phyloP scores from a whole-genome alignment of 2,113 vertebrate species.

The Cebidichthys violaceus region DNA sequence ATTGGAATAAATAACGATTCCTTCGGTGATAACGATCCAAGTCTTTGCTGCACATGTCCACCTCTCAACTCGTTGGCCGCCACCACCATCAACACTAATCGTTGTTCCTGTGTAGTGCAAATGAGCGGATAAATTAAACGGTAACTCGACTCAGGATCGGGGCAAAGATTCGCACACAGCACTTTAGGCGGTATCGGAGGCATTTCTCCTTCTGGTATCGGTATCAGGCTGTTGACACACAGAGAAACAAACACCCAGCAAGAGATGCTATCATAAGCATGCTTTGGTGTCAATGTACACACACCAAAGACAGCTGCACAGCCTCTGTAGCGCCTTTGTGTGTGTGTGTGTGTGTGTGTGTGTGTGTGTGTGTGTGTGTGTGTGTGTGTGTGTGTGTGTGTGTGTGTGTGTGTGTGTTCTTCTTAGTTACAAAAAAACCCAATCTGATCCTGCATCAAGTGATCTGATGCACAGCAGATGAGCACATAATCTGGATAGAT shows the following conservation, averaged over 20 bases:
- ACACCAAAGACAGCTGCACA: neutral
- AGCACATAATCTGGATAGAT: slow-evolving; percentile 63
- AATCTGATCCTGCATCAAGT: slow-evolving; percentile 52
- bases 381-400: neutral
- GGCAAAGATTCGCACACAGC: too few relatives aligned
- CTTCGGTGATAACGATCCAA: neutral
- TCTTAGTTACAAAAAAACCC: slow-evolving; percentile 17
- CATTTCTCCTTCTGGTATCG: too few relatives aligned
- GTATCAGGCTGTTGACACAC: slow-evolving; percentile 6
- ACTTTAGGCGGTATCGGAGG: too few relatives aligned
- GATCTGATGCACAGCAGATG: slow-evolving; percentile 58
- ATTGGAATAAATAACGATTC: neutral
- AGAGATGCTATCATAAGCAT: neutral
- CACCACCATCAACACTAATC: neutral
- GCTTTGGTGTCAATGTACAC: neutral
- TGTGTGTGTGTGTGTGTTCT: slow-evolving; percentile 1
- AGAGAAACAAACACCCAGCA: neutral
- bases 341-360: slow-evolving; percentile 14
- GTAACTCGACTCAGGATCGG: neutral
- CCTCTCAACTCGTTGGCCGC: neutral
- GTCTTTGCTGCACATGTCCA: neutral
- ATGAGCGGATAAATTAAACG: neutral
- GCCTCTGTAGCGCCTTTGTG: neutral
- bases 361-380: slow-evolving; percentile 3
- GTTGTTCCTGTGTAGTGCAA: neutral